Base-by-base conservation (phyloP, 2,113 vertebrate species). In the Natator depressus region DNA sequence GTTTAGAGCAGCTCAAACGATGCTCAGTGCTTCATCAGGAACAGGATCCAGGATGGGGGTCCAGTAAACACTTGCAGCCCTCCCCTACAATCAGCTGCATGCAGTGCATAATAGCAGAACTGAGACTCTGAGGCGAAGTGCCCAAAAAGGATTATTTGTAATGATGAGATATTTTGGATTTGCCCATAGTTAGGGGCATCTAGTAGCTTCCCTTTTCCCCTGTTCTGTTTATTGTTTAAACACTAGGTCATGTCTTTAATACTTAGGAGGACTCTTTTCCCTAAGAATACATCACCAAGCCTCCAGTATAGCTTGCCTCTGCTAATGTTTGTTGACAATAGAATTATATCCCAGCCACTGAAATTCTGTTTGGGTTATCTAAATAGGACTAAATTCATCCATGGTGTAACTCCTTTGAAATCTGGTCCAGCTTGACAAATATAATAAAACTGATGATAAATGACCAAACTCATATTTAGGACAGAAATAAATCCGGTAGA, bases 251-350 rank as follows among this genome's bases (percentile, higher is more conserved):
- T 53, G 31, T 62, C 88, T n/a, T 47, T 65, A 76, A 27, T 42
- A 50, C 55, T 80, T 27, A 76, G 69, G 79, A 86, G 75, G 24
- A 25, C 25, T 89, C n/a, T 29, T 55, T 91, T 87, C 82, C 87
- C 38, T 38, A 49, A 35, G 62, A 35, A 65, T 65, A 46, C 10
- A 42, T 19, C 62, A 62, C 19, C 91, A 50, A 81, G 59, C 14
- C 14, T 59, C 80, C 2, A 7, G 14, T 12, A 31, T 29, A 31
- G 84, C 8, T 84, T 82, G 35, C 75, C 31, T 76, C 42, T 50
- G 24, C 47, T 89, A 54, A 2, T n/a, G 27, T 87, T 86, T 86
- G 24, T 3, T 89, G n/a, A 27, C 57, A 84, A 54, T 54, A 84
- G 49, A 47, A 50, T 12, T 50, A 3, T 16, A 25, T 86, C 69